Base-by-base conservation (phyloP, 2,888 invertebrate species). In the Odontomyia ornata region DNA sequence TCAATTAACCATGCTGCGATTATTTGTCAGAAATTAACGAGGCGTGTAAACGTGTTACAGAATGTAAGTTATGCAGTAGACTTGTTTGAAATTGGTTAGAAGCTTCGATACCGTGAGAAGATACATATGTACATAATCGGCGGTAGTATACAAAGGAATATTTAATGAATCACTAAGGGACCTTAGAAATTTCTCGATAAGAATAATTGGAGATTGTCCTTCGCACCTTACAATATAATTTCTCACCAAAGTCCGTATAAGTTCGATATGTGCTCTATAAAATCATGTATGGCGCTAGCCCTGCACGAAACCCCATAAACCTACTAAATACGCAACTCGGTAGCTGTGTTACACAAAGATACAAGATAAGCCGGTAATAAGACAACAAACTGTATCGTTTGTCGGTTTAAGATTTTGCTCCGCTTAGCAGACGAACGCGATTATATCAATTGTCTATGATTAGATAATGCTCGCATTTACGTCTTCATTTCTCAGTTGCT, bases 21-120 rank as follows among this genome's bases (percentile, higher is more conserved):
- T 46, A 67, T 67, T 67, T 67, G 21, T 67, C 67, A 21, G 67
- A 13, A 46, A 21, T 23, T 46, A 67, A 67, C 67, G 67, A 67
- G 67, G n/a, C 67, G 43, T 67, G 23, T 64, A 64, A 64, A 4
- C 4, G 52, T 23, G 23, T 18, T 11, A 23, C 57, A 11, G 57
- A 52, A 60, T 60, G 57, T 60, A 25, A 60, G 52, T 15, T 36
- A 36, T 36, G 36, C 5, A 5, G 9, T 36, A 3, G 3, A 5
- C 36, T 36, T 36, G 36, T 36, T 5, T 36, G 3, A 36, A 3
- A 36, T 36, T 36, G 36, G 5, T 36, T 9, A 36, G 36, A 36
- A 36, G 36, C 36, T 3, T 9, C 36, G 36, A 36, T 36, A 36
- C 36, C 36, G 36, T 36, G 36, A 9, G 36, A 36, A 36, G 36